These are phyloP conservation scores for Apamea sordens DNA, from an alignment of 2,888 invertebrate genomes.

Conservation along the genomic window DNA sequence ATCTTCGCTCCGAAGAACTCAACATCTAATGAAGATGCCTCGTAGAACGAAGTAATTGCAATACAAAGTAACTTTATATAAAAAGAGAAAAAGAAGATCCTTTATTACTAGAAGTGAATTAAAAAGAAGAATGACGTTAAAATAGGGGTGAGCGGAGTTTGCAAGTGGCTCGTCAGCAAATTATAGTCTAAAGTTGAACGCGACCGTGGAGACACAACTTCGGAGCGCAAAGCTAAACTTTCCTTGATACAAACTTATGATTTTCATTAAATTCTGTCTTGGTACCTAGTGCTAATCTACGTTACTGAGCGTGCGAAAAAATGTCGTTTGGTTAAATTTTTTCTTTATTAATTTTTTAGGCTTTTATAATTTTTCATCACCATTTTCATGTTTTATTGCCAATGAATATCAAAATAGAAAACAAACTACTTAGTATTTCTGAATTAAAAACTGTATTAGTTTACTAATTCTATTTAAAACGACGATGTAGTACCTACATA, in stretches of 20 bases:
- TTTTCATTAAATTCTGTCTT: constrained; percentile 82
- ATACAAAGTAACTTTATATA: constrained; percentile 26
- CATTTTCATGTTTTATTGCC: neutral
- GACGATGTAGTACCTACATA: neutral
- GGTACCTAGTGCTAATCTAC: constrained; percentile 55
- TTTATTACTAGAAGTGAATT: constrained; percentile 61
- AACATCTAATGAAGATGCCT: constrained; percentile 11
- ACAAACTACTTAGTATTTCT: neutral
- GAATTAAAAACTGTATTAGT: neutral
- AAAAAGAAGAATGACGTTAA: constrained; percentile 71
- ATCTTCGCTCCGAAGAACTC: neutral
- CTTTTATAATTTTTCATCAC: neutral
- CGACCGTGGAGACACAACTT: constrained; percentile 79
- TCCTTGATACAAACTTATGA: constrained; percentile 83
- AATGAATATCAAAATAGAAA: neutral
- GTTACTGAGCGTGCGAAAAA: neutral
- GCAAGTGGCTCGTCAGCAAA: constrained; percentile 85
- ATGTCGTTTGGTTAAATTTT: neutral
- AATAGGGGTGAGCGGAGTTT: constrained; percentile 76
- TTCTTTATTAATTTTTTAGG: too few relatives aligned
- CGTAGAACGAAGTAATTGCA: constrained; percentile 27
- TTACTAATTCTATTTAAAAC: neutral
- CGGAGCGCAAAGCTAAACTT: constrained; percentile 78
- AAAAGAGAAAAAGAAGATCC: constrained; percentile 36
- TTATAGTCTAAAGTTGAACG: constrained; percentile 82